phyloP scores from a whole-genome alignment of 2,888 invertebrate species.

The Zaprionus lineosus region DNA sequence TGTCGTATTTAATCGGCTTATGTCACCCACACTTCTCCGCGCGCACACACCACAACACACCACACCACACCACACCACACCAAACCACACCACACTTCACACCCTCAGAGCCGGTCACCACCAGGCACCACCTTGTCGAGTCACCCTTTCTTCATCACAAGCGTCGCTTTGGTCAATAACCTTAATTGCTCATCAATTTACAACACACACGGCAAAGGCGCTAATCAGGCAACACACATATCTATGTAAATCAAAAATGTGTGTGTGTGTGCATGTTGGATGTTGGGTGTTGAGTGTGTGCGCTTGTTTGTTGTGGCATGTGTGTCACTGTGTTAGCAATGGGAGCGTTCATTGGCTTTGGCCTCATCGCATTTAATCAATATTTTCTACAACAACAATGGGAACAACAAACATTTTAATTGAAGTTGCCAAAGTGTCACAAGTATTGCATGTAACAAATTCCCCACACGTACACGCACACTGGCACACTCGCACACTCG shows the following conservation, averaged over 20 bases:
- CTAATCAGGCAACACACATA: slow-evolving; percentile 55
- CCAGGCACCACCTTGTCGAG: neutral
- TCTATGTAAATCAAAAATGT: slow-evolving; percentile 11
- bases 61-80: neutral
- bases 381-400: slow-evolving; percentile 31
- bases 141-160: neutral
- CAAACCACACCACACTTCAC: no score
- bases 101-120: neutral
- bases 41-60: slow-evolving; percentile 1
- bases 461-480: neutral
- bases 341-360: slow-evolving; percentile 35
- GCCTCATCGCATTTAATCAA: slow-evolving; percentile 49
- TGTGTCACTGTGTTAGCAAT: slow-evolving; percentile 47
- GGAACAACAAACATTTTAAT: slow-evolving; percentile 36
- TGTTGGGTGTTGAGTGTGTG: slow-evolving; percentile 15
- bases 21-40: neutral
- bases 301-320: slow-evolving; percentile 19
- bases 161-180: slow-evolving; percentile 65
- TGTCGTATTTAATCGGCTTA: no score
- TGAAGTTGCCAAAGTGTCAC: slow-evolving; percentile 58
- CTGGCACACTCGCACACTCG: neutral
- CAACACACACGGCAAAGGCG: slow-evolving; percentile 38
- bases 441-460: slow-evolving; percentile 34
- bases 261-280: slow-evolving; percentile 15
- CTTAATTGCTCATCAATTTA: slow-evolving; percentile 72